A percentile compares a stretch with the other conserved stretches of the same genome.
phyloP scores from a whole-genome alignment of 2,888 invertebrate species.

The Lampropteryx suffumata region DNA sequence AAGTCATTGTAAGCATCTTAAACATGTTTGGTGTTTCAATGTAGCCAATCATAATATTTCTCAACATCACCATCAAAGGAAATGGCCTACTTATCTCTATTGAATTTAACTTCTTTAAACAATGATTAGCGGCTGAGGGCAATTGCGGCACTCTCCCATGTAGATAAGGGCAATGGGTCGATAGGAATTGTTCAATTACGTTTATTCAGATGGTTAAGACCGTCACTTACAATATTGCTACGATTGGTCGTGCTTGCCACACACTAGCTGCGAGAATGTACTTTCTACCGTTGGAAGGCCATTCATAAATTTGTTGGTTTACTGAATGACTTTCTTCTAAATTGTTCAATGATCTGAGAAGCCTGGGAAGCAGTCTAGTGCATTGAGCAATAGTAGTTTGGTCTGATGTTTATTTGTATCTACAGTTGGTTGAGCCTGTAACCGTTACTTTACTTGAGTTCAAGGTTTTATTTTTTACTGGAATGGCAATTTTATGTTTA shows the following conservation, averaged over 20 bases:
- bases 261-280: slow-evolving; percentile 39
- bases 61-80: slow-evolving; percentile 28
- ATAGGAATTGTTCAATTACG: slow-evolving; percentile 78
- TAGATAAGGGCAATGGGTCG: slow-evolving; percentile 76
- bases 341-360: slow-evolving; percentile 26
- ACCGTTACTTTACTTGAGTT: slow-evolving; percentile 11
- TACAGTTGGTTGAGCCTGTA: not conserved
- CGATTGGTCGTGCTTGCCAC: slow-evolving; percentile 66
- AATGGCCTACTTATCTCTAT: slow-evolving; percentile 44
- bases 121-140: slow-evolving; percentile 63
- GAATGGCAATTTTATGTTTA: not conserved
- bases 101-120: slow-evolving; percentile 53
- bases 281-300: slow-evolving; percentile 34
- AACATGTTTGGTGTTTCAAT: not conserved
- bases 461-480: slow-evolving; percentile 15
- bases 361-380: slow-evolving; percentile 22
- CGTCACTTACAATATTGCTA: slow-evolving; percentile 73
- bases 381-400: slow-evolving; percentile 14
- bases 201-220: slow-evolving; percentile 77
- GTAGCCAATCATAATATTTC: slow-evolving; percentile 15
- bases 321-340: slow-evolving; percentile 26
- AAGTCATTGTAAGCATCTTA: not conserved
- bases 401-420: slow-evolving; percentile 10
- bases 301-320: slow-evolving; percentile 33
- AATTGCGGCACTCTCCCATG: slow-evolving; percentile 54